phyloP scores from a whole-genome alignment of 2,797 vertebrate genomes.

The Tenualosa thibaudeaui region DNA sequence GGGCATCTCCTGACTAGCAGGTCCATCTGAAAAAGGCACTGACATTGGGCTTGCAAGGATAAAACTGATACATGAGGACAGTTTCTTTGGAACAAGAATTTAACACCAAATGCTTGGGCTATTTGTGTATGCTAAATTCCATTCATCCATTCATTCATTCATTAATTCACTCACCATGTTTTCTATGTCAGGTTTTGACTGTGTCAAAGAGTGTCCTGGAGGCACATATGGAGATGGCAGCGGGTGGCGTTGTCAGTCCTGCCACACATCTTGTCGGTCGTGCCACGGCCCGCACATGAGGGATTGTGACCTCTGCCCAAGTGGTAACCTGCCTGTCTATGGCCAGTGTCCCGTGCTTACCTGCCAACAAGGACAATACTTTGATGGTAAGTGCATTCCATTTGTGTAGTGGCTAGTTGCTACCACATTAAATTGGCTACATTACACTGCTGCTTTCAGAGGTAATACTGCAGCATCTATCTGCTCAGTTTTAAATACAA shows the following conservation, averaged over 20 bases:
- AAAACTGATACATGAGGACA: too few relatives aligned
- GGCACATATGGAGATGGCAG: conserved; percentile 71
- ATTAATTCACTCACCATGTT: background rate
- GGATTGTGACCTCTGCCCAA: conserved; percentile 73
- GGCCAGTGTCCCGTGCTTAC: conserved; percentile 73
- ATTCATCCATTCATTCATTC: background rate
- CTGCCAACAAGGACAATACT: conserved; percentile 73
- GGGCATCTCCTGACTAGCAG: too few relatives aligned
- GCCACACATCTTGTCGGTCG: conserved; percentile 73
- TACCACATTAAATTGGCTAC: background rate
- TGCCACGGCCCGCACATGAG: conserved; percentile 69
- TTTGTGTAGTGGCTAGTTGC: too few relatives aligned
- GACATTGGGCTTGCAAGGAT: too few relatives aligned
- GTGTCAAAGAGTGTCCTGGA: conserved; percentile 73
- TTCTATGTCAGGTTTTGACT: conserved; percentile 64
- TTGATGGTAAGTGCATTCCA: conserved; percentile 67
- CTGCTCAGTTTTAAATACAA: too few relatives aligned
- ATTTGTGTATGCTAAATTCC: too few relatives aligned
- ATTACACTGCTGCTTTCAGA: background rate
- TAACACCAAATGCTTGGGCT: background rate
- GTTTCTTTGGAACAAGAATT: background rate
- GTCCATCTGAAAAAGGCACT: too few relatives aligned
- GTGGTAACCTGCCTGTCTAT: conserved; percentile 66
- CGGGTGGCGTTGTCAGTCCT: conserved; percentile 75
- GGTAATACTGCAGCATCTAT: too few relatives aligned